Conservation (phyloP, 2,797 vertebrate species). For the Microchirus variegatus region DNA sequence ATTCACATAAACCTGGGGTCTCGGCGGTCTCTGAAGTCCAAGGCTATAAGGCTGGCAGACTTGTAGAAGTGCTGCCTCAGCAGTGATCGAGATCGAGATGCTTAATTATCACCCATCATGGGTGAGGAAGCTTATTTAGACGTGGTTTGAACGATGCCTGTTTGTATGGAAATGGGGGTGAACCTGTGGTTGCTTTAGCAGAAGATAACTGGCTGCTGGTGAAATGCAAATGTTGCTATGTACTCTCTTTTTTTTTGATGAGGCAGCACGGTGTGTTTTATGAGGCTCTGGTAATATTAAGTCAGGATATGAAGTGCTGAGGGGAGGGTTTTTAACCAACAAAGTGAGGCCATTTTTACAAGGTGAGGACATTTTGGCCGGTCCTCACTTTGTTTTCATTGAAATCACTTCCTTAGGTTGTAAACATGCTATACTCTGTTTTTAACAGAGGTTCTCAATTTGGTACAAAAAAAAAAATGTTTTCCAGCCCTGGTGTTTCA, state of each 20-base stretch:
- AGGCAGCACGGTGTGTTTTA: conserved; percentile 8
- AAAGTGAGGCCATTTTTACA: no score
- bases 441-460: no score
- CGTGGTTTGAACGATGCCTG: neutral
- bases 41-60: conserved; percentile 41
- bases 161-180: conserved; percentile 15
- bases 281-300: conserved; percentile 19
- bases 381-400: no score
- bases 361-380: no score
- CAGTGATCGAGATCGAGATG: conserved; percentile 31
- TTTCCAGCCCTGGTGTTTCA: no score
- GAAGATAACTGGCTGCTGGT: no score
- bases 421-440: no score
- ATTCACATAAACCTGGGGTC: conserved; percentile 12
- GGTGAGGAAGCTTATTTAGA: conserved; percentile 5
- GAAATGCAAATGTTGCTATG: conserved; percentile 8
- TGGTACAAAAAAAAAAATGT: no score
- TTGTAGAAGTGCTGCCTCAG: conserved; percentile 56
- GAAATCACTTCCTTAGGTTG: no score
- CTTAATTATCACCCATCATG: conserved; percentile 40
- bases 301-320: conserved; percentile 3
- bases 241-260: conserved; percentile 2
- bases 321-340: no score
- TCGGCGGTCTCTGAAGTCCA: conserved; percentile 45
- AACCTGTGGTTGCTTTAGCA: neutral